These are phyloP conservation scores for Cephus spinipes DNA, from an alignment of 2,888 invertebrate species.

Conservation along the genomic window DNA sequence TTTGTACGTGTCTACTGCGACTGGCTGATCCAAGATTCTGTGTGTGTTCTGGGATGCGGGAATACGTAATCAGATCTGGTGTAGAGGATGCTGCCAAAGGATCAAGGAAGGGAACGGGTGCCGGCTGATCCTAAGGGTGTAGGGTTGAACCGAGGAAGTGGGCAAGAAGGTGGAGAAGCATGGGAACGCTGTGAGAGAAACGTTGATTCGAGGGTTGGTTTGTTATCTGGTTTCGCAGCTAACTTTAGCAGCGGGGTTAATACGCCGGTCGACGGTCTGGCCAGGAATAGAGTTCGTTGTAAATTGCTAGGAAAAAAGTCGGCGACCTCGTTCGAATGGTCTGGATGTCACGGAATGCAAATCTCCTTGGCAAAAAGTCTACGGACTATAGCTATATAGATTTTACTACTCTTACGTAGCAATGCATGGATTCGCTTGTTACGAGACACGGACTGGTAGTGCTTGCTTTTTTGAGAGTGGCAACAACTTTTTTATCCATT, in stretches of 20 bases:
- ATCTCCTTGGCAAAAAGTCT: constrained; percentile 36
- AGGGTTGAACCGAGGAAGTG: neutral
- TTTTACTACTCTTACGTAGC: neutral
- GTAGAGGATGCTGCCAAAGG: neutral
- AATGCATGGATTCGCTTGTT: neutral
- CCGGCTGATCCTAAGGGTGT: neutral
- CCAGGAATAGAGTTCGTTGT: constrained; percentile 8
- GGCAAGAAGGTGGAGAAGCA: neutral
- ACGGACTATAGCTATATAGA: neutral
- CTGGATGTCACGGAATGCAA: constrained; percentile 35
- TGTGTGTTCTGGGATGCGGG: neutral
- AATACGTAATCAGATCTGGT: neutral
- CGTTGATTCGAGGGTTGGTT: neutral
- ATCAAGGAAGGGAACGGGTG: neutral
- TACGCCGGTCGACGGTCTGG: constrained; percentile 7
- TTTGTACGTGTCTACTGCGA: neutral
- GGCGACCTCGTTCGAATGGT: constrained; percentile 5
- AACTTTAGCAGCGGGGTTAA: constrained; percentile 12
- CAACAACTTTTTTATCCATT: neutral
- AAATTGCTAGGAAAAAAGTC: constrained; percentile 9
- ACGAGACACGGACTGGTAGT: neutral
- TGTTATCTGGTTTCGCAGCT: neutral
- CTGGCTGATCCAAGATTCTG: neutral
- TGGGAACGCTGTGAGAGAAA: neutral
- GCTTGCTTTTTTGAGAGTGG: neutral